Evolutionary conservation across 1,140 invertebrate species (phyloP), one percentile per base, ranked within the genome.

Genomic region (Pachypsylla venusta): DNA sequence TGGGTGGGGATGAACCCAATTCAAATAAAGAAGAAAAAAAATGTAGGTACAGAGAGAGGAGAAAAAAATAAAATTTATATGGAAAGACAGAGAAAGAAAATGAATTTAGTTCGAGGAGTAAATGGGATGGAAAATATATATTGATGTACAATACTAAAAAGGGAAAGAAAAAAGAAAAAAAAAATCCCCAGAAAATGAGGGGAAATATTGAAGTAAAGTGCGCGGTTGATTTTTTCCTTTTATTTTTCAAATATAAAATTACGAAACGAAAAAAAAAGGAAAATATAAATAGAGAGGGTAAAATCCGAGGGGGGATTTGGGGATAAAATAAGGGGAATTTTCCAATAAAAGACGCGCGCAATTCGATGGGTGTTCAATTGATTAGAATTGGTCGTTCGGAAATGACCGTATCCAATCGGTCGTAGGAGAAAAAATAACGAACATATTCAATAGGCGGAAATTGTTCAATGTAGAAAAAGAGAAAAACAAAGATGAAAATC

Each of bases 101-200:
- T 19, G 42, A 19, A 22, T 4, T n/a, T 19, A 19, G 42, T 19
- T n/a, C 7, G 3, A 19, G 16, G n/a, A 48, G 42, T 48, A 48
- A 48, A 48, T 48, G 42, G 42, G 42, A 48, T 48, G 42, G 42
- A 48, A 48, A 48, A 48, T 48, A 48, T 19, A 48, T 48, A 48
- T 48, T 48, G 42, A 48, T 48, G 42, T 48, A 48, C 42, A 48
- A 48, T 48, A 48, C 42, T 7, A 19, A n/a, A 35, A n/a, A n/a
- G 30, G n/a, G 30, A 35, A n/a, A 48, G 22, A 48, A 48, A 48
- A 48, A 22, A n/a, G 4, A 22, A 19, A 19, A 19, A 48, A 48
- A 48, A 48, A 48, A 48, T 48, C 42, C 42, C 42, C 42, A 48
- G 42, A 48, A 48, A 48, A 48, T 48, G 16, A 48, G 42, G 42